Base-by-base conservation (phyloP, 2,797 vertebrate genomes). In the Pristis pectinata region DNA sequence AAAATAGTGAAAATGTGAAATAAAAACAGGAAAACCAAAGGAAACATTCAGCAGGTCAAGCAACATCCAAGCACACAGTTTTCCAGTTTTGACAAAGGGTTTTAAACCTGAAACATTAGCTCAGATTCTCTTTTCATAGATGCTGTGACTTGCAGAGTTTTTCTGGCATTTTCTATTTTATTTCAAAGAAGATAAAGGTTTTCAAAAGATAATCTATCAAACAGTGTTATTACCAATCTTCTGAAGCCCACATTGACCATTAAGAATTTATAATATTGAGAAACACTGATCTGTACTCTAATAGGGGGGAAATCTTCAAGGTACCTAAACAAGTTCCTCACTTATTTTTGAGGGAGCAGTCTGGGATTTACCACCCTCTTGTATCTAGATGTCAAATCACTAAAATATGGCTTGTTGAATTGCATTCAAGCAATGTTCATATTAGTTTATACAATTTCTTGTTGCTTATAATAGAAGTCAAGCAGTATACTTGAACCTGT, bases 221-320 rank as follows among this genome's bases (percentile, higher is more conserved):
- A 85, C 85, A 64, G 87, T 41, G 53, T 49, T 41, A 53, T 64
- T 91, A 91, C 87, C 87, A 92, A 70, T 70, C 37, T 92, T 92
- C 61, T 24, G 37, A 92, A 64, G 61, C 89, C 64, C 61, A 41
- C n/a, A 64, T 92, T 92, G n/a, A 27, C 53, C 9, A 27, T 56
- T 56, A 24, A 87, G 53, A 34, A 34, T 15, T 59, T 85, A 27
- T 87, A 34, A 56, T 34, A 83, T 83, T 44, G 15, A 49, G 27
- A 49, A 30, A 56, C 1, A 34, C 34, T 37, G 30, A 61, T 89
- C n/a, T 56, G 59, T 61, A 44, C 4, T 8, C 27, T 61, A n/a
- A 89, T 59, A n/a, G 70, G 70, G 7, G 61, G 61, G 24, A 89
- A 61, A n/a, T 89, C 34, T 1, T 89, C 56, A 89, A 15, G 30